These are phyloP conservation scores for Rhagoletis pomonella DNA, from an alignment of 1,140 invertebrate genomes.

Conservation along the genomic window DNA sequence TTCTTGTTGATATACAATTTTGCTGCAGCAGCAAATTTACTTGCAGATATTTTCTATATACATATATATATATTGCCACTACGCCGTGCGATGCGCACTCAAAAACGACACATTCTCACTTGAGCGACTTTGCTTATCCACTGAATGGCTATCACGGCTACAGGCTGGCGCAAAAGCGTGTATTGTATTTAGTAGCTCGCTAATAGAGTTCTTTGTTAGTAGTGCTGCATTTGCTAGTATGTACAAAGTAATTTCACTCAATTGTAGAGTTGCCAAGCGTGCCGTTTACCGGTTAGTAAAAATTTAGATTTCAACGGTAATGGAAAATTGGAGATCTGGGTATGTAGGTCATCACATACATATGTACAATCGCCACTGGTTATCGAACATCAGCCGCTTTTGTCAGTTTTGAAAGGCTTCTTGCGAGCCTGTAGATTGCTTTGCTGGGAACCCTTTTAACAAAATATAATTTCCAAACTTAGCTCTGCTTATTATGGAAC, in stretches of 20 bases:
- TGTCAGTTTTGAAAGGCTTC: too few relatives aligned
- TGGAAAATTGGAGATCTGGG: too few relatives aligned
- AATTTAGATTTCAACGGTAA: neutral
- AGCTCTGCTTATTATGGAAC: too few relatives aligned
- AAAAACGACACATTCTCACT: conserved; percentile 47
- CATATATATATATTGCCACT: neutral
- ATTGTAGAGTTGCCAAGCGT: neutral
- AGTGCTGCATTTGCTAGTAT: neutral
- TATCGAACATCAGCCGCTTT: too few relatives aligned
- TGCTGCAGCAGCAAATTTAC: conserved; percentile 32
- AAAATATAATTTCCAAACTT: too few relatives aligned
- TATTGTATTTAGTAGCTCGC: neutral
- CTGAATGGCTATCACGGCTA: neutral
- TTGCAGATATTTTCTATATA: conserved; percentile 18
- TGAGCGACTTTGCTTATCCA: conserved; percentile 38
- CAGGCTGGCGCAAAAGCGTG: neutral
- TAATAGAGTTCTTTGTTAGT: neutral
- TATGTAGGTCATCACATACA: too few relatives aligned
- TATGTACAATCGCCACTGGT: too few relatives aligned
- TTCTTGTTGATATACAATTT: neutral
- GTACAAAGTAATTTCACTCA: neutral
- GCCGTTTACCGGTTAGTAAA: neutral
- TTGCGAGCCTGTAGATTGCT: too few relatives aligned
- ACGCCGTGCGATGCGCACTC: neutral
- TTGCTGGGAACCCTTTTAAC: too few relatives aligned